Evolutionary conservation across 2,113 vertebrate genomes (phyloP).

Genomic region (Zingel zingel): DNA sequence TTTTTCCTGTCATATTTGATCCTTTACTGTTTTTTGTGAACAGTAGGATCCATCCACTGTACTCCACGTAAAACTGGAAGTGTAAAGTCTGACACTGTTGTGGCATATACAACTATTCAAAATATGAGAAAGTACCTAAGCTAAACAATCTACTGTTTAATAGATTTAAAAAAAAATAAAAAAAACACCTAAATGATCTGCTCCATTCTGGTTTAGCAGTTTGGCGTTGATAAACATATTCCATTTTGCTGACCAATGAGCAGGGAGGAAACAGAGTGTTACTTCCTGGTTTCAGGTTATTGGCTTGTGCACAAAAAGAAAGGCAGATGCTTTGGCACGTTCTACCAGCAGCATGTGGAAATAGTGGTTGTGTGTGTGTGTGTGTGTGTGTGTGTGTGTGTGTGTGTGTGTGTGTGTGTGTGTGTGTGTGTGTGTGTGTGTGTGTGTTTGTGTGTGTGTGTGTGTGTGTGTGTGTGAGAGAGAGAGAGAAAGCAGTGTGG

Average conservation of each 20-base stretch:
- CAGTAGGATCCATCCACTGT: background rate
- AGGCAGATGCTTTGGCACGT: conserved; percentile 64
- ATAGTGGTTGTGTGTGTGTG: conserved; percentile 12
- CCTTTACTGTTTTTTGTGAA: background rate
- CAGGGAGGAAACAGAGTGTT: background rate
- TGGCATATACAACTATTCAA: background rate
- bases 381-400: conserved; percentile 13
- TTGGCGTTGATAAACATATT: conserved; percentile 24
- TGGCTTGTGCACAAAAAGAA: conserved; percentile 45
- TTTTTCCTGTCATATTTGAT: background rate
- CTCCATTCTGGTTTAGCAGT: conserved; percentile 8
- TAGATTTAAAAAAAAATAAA: too few relatives aligned
- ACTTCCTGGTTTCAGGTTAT: conserved; percentile 51
- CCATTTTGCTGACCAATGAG: conserved; percentile 55
- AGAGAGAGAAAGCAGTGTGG: conserved; percentile 24
- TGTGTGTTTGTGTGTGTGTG: too few relatives aligned
- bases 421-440: conserved; percentile 17
- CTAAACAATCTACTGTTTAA: too few relatives aligned
- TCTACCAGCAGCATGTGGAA: conserved; percentile 40
- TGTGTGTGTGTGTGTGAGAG: background rate
- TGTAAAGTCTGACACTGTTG: background rate
- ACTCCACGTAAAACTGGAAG: background rate
- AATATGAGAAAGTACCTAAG: background rate
- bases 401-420: conserved; percentile 27
- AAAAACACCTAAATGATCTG: background rate